Percentiles rank a stretch among this genome's conserved stretches.
Evolutionary conservation across 2,797 vertebrate species (phyloP).

Genomic region (Darevskia nairensis): DNA sequence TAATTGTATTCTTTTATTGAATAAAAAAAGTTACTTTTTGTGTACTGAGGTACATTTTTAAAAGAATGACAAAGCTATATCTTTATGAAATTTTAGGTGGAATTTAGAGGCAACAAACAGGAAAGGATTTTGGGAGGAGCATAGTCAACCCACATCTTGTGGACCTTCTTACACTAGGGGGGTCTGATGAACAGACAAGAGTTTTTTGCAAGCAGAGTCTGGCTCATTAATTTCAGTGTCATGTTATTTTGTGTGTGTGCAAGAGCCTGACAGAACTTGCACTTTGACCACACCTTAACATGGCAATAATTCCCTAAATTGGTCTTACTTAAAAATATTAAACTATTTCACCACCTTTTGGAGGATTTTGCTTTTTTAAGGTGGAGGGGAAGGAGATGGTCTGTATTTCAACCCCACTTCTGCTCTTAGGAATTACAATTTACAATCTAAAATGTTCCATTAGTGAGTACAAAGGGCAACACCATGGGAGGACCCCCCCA

Average conservation of each 20-base stretch:
- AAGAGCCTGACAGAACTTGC: neutral
- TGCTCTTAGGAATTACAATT: too few species aligned
- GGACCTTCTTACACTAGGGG: neutral
- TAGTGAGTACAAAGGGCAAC: neutral
- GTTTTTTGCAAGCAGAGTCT: too few species aligned
- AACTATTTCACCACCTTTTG: neutral
- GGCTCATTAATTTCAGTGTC: neutral
- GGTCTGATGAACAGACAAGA: neutral
- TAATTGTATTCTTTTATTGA: neutral
- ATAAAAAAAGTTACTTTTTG: neutral
- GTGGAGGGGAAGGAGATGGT: neutral
- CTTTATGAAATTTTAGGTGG: neutral
- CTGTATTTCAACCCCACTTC: neutral
- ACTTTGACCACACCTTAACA: neutral
- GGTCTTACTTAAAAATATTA: neutral
- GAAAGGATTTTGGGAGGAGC: neutral
- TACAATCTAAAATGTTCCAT: neutral
- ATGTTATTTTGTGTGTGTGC: neutral
- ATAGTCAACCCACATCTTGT: neutral
- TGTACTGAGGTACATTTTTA: too few species aligned
- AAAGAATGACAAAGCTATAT: too few species aligned
- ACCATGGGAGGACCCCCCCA: too few species aligned
- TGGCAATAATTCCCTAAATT: neutral
- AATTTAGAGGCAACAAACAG: neutral
- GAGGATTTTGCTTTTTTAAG: neutral